Conservation (phyloP, 2,797 vertebrate species). For the Notoglanidium macrostoma region DNA sequence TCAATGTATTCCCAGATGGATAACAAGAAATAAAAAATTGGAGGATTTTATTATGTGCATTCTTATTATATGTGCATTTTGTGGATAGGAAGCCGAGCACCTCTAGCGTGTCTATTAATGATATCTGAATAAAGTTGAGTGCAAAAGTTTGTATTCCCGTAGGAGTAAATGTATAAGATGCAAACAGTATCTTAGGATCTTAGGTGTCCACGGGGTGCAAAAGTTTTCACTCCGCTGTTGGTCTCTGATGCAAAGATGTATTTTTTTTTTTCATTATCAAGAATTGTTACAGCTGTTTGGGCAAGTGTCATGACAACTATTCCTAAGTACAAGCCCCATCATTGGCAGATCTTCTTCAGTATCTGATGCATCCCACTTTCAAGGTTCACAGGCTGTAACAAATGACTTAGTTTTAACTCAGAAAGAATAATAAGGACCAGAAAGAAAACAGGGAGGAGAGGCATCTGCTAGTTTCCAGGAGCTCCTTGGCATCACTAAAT, state of each 20-base stretch:
- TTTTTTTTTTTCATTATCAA: neutral
- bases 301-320: neutral
- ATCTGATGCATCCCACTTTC: neutral
- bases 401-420: neutral
- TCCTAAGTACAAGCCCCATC: neutral
- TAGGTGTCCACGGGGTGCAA: neutral
- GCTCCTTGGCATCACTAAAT: conserved; percentile 36
- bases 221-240: neutral
- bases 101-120: neutral
- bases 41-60: neutral
- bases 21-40: neutral
- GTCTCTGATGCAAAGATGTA: neutral
- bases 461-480: conserved; percentile 1
- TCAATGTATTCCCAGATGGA: neutral
- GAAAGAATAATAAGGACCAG: neutral
- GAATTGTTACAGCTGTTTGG: neutral
- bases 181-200: too few relatives aligned
- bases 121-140: neutral
- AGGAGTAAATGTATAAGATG: neutral
- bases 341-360: neutral
- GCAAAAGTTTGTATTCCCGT: neutral
- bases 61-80: neutral
- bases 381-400: neutral
- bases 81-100: neutral
- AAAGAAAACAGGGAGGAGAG: neutral